Evolutionary conservation across 2,888 invertebrate species (phyloP), one percentile per base, ranked within the genome.

Genomic region (Cephus rjabovi): DNA sequence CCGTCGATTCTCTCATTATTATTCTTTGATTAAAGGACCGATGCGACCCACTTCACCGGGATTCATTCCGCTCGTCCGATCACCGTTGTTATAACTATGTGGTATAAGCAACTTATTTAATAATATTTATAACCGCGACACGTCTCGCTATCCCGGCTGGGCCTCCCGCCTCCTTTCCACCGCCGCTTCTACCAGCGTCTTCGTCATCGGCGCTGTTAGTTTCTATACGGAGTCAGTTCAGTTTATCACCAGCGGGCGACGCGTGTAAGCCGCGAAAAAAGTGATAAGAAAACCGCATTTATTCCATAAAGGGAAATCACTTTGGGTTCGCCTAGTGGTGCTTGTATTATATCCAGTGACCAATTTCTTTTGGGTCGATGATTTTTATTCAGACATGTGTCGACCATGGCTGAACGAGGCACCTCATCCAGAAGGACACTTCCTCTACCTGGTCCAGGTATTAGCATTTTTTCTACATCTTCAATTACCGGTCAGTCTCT

Each of bases 101-200:
- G 9, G 9, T 34, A 30, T 71, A 70, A 71, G 77, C 74, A 74
- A 80, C 82, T 83, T 86, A 83, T 86, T 86, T 86, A 85, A 86
- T 84, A 87, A 87, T 87, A 87, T 86, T 87, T 87, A 86, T 87
- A 87, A 85, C 85, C 86, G 77, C 84, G 76, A 76, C 85, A 82
- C 82, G 85, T 83, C 81, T 83, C 75, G 75, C 37, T 40, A 56
- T 68, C 70, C 34, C 33, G 56, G 30, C 69, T 34, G 70, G 71
- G 75, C 74, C 77, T 78, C 79, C 77, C 75, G 75, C 34, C 69
- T 69, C 81, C 74, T 40, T 71, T 34, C 40, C 71, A 56, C 35
- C 34, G 71, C 3, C 71, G 71, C 34, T 34, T 31, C 71, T 34
- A 74, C 77, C 34, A 40, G 73, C 81, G 75, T 40, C 70, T 56